Evolutionary conservation across 2,888 invertebrate genomes (phyloP), one percentile per base, ranked within the genome.

Genomic region (Agonum fuliginosum): DNA sequence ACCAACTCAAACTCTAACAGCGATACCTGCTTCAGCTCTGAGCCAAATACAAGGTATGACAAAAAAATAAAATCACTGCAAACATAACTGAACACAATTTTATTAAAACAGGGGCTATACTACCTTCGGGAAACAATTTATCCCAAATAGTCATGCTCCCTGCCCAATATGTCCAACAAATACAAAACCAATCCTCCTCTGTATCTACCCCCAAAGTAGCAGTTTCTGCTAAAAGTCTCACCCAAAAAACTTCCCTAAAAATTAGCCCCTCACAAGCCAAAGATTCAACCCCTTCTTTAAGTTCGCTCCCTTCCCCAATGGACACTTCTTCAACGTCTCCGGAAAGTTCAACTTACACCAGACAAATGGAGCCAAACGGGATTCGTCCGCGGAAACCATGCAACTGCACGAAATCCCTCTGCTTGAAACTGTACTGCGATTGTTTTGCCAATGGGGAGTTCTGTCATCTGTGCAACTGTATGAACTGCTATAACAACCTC

Each of bases 401-500:
- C 88, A 99, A 99, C 87, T 99, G 99, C 87, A 99, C 97, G 27
- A 98, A 98, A 88, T 99, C 98, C 1, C 98, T 98, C 86, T 99
- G 99, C 85, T 91, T 99, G 79, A 99, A 99, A 88, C 87, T 99
- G 88, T 98, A 99, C 86, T 99, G 99, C 88, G 99, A 99, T 86
- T 99, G 99, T 86, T 99, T 99, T 89, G 99, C 99, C 2, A 99
- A 98, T 88, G 99, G 98, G 2, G 99, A 99, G 88, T 99, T 99
- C 88, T 99, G 99, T 88, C 94, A 96, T 86, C 93, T 93, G 86
- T 99, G 99, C 88, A 99, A 99, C 86, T 99, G 99, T 87, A 95
- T 93, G 86, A 97, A 98, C 88, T 99, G 99, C 86, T 96, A 93
- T 83, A 99, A 99, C 85, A 99, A 99, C 88, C 88, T 99, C 80